A percentile compares a stretch with the other conserved stretches of the same genome.
Evolutionary conservation across 2,888 invertebrate species (phyloP).

Genomic region (Exephanes ischioxanthus): DNA sequence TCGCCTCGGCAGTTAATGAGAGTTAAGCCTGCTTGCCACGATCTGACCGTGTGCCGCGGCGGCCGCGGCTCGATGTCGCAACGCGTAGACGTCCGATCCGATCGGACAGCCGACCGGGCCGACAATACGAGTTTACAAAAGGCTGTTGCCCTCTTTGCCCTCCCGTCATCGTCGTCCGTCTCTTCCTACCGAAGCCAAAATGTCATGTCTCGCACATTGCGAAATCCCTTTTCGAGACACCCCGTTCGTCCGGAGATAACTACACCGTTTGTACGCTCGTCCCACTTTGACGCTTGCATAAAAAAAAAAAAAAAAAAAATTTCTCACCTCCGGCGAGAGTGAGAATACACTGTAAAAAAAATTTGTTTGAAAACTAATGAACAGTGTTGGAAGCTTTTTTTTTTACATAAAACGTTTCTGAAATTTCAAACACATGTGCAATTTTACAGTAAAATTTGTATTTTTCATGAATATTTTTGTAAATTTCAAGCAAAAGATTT

Average conservation of each 20-base stretch:
- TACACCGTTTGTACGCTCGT: neutral
- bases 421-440: no score
- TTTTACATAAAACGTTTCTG: no score
- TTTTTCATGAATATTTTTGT: no score
- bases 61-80: neutral
- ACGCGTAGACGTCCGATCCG: constrained; percentile 9
- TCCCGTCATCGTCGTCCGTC: constrained; percentile 18
- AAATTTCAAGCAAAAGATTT: no score
- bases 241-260: neutral
- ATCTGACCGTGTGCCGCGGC: neutral
- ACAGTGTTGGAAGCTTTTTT: no score
- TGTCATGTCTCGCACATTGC: constrained; percentile 25
- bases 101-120: constrained; percentile 15
- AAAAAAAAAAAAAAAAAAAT: neutral
- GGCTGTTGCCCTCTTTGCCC: constrained; percentile 26
- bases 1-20: constrained; percentile 30
- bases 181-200: constrained; percentile 6
- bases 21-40: constrained; percentile 19
- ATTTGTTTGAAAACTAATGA: no score
- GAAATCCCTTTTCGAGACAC: constrained; percentile 46
- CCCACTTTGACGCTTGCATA: neutral
- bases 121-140: constrained; percentile 28
- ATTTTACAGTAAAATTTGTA: no score
- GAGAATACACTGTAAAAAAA: neutral
- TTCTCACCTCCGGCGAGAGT: neutral